Evolutionary conservation across 2,888 invertebrate genomes (phyloP), one percentile per base, ranked within the genome.

Genomic region (Tachina grossa): DNA sequence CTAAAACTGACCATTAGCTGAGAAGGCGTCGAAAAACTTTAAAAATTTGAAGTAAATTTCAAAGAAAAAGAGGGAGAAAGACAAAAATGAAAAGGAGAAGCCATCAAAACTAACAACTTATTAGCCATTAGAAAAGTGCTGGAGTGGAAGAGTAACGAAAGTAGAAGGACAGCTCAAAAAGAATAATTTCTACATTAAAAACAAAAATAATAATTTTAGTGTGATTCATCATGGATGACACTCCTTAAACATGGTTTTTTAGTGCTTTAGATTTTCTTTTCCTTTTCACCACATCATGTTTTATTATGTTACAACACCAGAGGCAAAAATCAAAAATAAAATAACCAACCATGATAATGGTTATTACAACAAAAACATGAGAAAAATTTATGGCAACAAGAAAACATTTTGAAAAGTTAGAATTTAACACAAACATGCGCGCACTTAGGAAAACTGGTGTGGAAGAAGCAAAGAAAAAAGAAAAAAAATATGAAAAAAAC

Each of bases 191-290:
- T 72, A 66, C 45, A 49, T 39, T 66, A 49, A 59, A 78, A 43
- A 61, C 59, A 47, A 49, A 14, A 47, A 65, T 65, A 47, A 57
- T 16, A 53, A 53, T 72, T 79, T 82, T 71, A 41, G 19, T 75
- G 78, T 85, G 85, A 85, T 79, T 82, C 85, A 82, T 85, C 82
- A 82, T 78, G 63, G 57, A 71, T 72, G 81, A 72, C 82, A 76
- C 83, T 85, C 85, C 83, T 72, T 71, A 71, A 82, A 66, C 81
- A 82, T 79, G 78, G 49, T 71, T 45, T 78, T 57, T 72, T 68
- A 53, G 49, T 45, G 1, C 10, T 72, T 47, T 41, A 47, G 53
- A 43, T 59, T 59, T 31, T 49, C 5, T 51, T 39, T 53, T 16
- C 9, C 57, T 81, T 51, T 66, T 66, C 16, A 31, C 66, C 65